phyloP scores from a whole-genome alignment of 1,140 invertebrate species.

The Drosophila busckii region DNA sequence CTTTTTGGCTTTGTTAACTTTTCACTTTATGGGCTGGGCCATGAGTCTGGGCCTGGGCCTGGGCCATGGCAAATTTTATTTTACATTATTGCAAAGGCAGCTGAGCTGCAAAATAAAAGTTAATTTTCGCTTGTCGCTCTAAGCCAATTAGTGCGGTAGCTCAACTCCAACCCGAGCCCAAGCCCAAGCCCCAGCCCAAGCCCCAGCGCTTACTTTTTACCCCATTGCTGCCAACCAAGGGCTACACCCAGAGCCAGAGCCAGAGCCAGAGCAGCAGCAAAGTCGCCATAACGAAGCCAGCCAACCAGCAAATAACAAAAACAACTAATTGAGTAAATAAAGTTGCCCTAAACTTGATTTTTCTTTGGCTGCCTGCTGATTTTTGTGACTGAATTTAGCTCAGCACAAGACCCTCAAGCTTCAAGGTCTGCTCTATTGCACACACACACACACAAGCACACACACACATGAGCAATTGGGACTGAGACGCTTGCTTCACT shows the following conservation, averaged over 20 bases:
- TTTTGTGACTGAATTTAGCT: slow-evolving; percentile 29
- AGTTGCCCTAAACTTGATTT: slow-evolving; percentile 63
- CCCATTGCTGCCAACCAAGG: no score
- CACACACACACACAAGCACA: no score
- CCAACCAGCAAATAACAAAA: slow-evolving; percentile 69
- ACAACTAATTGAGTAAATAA: slow-evolving; percentile 72
- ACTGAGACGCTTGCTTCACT: no score
- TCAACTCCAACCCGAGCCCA: not conserved
- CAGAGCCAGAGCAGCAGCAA: no score
- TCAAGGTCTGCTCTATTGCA: no score
- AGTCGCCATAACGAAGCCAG: slow-evolving; percentile 43
- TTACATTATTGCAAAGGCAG: slow-evolving; percentile 47
- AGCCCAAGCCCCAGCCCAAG: no score
- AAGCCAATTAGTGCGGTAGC: slow-evolving; percentile 68
- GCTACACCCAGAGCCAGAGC: no score
- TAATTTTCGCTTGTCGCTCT: slow-evolving; percentile 75
- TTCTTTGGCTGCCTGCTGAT: slow-evolving; percentile 33
- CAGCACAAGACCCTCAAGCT: not conserved
- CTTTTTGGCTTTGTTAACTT: slow-evolving; percentile 58
- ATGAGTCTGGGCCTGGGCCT: no score
- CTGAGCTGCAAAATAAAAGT: slow-evolving; percentile 63
- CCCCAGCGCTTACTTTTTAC: no score
- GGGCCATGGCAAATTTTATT: slow-evolving; percentile 62
- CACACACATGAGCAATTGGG: no score
- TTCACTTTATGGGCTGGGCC: slow-evolving; percentile 44